These are phyloP conservation scores for Paedocypris sp. DNA, from an alignment of 2,113 vertebrate genomes.

Conservation along the genomic window DNA sequence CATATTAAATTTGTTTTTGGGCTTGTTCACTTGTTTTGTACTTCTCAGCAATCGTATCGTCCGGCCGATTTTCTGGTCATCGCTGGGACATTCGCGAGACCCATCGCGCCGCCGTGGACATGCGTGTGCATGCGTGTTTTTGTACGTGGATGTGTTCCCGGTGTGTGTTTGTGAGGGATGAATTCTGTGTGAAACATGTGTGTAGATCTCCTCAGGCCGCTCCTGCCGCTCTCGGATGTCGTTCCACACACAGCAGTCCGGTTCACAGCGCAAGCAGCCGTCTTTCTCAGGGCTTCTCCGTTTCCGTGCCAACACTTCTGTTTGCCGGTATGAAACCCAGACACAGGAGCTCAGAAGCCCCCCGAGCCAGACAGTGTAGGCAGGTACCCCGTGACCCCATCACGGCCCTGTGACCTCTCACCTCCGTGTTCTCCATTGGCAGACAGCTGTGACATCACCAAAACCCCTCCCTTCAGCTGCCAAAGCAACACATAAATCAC, in stretches of 20 bases:
- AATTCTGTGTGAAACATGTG: constrained; percentile 22
- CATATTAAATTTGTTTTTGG: no score
- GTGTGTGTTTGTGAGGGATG: constrained; percentile 10
- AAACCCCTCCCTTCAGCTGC: constrained; percentile 36
- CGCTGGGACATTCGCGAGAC: no score
- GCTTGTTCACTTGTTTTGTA: no score
- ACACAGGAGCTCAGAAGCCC: constrained; percentile 33
- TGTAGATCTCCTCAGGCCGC: constrained; percentile 60
- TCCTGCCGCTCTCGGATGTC: constrained; percentile 82
- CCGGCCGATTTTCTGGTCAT: no score
- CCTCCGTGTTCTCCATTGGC: constrained; percentile 12
- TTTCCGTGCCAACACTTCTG: constrained; percentile 99
- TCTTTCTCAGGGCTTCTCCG: constrained; percentile 99
- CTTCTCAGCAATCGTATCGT: no score
- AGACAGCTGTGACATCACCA: constrained; percentile 26
- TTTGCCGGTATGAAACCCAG: constrained; percentile 89
- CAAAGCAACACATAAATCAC: no score
- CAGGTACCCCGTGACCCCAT: constrained; percentile 52
- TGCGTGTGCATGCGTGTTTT: not conserved
- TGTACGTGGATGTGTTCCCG: not conserved
- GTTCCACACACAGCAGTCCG: constrained; percentile 99
- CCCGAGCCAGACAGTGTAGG: constrained; percentile 71
- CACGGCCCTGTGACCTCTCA: constrained; percentile 2
- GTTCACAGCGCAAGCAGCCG: constrained; percentile 96
- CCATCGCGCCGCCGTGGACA: not conserved